phyloP scores from a whole-genome alignment of 2,888 invertebrate species.

The Trypoxylon attenuatum region DNA sequence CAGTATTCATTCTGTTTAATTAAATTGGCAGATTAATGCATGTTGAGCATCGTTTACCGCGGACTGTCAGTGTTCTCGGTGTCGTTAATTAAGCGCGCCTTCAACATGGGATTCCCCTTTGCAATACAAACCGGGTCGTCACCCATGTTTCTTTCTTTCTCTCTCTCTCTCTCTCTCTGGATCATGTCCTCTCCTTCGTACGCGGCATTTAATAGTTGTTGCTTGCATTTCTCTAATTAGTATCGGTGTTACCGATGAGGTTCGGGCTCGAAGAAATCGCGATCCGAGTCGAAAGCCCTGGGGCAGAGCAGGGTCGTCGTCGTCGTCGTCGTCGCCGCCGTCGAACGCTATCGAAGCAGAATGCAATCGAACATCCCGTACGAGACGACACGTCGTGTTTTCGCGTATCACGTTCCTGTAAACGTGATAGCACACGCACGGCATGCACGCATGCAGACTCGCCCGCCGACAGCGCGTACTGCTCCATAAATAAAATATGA shows the following conservation, averaged over 20 bases:
- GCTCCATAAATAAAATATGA: conserved; percentile 20
- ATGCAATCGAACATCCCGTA: conserved; percentile 18
- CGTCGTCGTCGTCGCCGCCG: background rate
- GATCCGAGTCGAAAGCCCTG: conserved; percentile 9
- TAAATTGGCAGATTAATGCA: background rate
- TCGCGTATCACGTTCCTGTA: conserved; percentile 8
- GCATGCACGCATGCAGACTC: background rate
- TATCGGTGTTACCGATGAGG: conserved; percentile 18
- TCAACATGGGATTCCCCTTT: background rate
- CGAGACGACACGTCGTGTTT: conserved; percentile 12
- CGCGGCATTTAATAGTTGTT: conserved; percentile 35
- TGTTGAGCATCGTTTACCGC: background rate
- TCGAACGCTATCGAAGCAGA: conserved; percentile 12
- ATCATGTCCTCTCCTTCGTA: background rate
- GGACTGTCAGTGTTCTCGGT: background rate
- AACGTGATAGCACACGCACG: conserved; percentile 18
- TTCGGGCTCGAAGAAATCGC: conserved; percentile 24
- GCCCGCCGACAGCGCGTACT: background rate
- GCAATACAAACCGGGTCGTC: background rate
- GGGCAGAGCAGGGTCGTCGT: conserved; percentile 13
- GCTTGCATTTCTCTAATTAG: conserved; percentile 41
- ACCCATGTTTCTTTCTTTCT: no score
- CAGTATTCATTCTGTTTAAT: no score
- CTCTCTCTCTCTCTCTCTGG: no score
- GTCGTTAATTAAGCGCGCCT: background rate